Evolutionary conservation across 2,888 invertebrate species (phyloP).

Genomic region (Leptinotarsa haldemani): DNA sequence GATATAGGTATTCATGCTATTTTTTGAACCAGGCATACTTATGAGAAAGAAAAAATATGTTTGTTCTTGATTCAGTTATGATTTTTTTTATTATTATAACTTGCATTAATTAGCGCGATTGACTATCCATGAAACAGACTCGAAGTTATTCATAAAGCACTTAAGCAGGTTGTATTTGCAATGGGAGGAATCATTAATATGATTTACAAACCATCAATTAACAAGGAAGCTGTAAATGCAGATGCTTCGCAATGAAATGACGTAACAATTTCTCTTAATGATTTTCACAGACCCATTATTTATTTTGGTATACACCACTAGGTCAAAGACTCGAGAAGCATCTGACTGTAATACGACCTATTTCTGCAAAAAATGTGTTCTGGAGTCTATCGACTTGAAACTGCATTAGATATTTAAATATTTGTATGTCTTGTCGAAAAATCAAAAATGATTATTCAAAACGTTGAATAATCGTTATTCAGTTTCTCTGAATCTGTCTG

Average conservation of each 20-base stretch:
- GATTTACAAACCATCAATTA: conserved; percentile 27
- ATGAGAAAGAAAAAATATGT: too few species aligned
- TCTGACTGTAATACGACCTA: neutral
- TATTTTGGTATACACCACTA: conserved; percentile 44
- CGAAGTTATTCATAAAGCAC: conserved; percentile 6
- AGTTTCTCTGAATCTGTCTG: too few species aligned
- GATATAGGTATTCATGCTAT: too few species aligned
- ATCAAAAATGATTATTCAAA: too few species aligned
- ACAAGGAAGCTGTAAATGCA: conserved; percentile 25
- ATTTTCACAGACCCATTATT: conserved; percentile 52
- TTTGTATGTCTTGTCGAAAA: too few species aligned
- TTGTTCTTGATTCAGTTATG: neutral
- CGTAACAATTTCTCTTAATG: conserved; percentile 49
- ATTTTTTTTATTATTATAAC: neutral
- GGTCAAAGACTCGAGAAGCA: conserved; percentile 55
- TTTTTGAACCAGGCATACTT: too few species aligned
- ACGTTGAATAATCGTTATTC: too few species aligned
- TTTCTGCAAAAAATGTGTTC: neutral
- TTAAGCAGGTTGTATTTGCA: conserved; percentile 21
- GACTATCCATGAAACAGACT: neutral
- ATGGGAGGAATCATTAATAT: conserved; percentile 14
- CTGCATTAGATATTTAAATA: too few species aligned
- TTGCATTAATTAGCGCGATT: neutral
- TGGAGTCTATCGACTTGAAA: neutral
- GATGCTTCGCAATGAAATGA: conserved; percentile 36